Evolutionary conservation across 2,113 vertebrate species (phyloP).

Genomic region (Thalassoma bifasciatum): DNA sequence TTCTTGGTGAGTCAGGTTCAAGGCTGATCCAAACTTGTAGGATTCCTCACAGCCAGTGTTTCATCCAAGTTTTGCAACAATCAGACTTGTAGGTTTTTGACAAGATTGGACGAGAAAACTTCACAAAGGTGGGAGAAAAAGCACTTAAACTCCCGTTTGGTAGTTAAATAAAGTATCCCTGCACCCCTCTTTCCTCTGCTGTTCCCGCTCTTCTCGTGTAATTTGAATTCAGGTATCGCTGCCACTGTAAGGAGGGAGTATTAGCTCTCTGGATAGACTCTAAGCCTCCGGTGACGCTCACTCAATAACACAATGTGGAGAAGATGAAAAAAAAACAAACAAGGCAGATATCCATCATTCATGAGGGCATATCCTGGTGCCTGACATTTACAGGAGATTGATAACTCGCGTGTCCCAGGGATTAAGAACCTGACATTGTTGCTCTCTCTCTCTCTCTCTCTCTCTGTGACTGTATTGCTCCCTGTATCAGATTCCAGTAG

Average conservation of each 20-base stretch:
- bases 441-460: conserved; percentile 23
- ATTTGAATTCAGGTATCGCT: conserved; percentile 68
- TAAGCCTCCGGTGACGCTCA: conserved; percentile 53
- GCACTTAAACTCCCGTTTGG: background rate
- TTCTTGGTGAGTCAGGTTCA: no score
- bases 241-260: conserved; percentile 52
- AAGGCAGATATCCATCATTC: conserved; percentile 80
- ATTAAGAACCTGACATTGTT: conserved; percentile 69
- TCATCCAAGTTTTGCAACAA: no score
- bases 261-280: conserved; percentile 65
- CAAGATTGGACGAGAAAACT: no score
- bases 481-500: conserved; percentile 22
- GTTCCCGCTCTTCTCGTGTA: conserved; percentile 20
- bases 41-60: no score
- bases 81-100: no score
- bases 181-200: conserved; percentile 13
- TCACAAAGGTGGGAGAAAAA: no score
- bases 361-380: conserved; percentile 66
- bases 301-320: conserved; percentile 66
- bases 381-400: conserved; percentile 81
- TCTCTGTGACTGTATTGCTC: conserved; percentile 26
- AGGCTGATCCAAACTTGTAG: no score
- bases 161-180: background rate
- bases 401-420: conserved; percentile 67
- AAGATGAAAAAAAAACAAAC: conserved; percentile 55